These are phyloP conservation scores for Cyphomyrmex costatus DNA, from an alignment of 1,140 invertebrate genomes.

Conservation along the genomic window DNA sequence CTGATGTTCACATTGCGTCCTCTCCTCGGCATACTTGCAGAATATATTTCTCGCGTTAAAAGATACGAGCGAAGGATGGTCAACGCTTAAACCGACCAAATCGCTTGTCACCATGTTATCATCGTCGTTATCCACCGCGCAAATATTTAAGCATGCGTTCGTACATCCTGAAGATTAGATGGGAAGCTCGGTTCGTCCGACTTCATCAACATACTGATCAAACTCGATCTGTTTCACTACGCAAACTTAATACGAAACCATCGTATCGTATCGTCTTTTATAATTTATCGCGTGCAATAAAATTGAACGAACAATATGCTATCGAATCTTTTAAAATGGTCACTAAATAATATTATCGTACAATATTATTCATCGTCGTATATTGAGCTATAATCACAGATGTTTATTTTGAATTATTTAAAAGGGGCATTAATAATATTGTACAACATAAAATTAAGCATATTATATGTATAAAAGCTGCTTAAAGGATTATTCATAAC, in stretches of 20 bases:
- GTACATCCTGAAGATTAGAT: constrained; percentile 69
- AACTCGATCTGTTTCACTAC: not conserved
- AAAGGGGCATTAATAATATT: too few species aligned
- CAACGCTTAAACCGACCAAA: constrained; percentile 55
- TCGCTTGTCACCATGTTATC: constrained; percentile 65
- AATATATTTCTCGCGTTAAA: not conserved
- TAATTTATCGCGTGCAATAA: not conserved
- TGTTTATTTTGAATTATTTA: too few species aligned
- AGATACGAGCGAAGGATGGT: constrained; percentile 14
- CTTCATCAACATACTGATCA: constrained; percentile 55
- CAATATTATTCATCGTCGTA: too few species aligned
- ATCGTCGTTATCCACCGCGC: constrained; percentile 65
- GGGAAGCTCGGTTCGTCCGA: constrained; percentile 42
- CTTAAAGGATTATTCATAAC: not conserved
- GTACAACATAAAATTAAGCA: too few species aligned
- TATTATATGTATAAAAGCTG: too few species aligned
- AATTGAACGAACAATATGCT: not conserved
- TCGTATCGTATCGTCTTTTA: not conserved
- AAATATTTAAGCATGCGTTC: constrained; percentile 73
- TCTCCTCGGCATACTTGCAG: constrained; percentile 12
- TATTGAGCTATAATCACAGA: too few species aligned
- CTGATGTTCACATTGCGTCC: not conserved
- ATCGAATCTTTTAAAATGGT: not conserved
- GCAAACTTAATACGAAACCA: constrained; percentile 17
- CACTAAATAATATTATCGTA: too few species aligned